phyloP scores from a whole-genome alignment of 2,797 vertebrate species.

The Argyrosomus regius region DNA sequence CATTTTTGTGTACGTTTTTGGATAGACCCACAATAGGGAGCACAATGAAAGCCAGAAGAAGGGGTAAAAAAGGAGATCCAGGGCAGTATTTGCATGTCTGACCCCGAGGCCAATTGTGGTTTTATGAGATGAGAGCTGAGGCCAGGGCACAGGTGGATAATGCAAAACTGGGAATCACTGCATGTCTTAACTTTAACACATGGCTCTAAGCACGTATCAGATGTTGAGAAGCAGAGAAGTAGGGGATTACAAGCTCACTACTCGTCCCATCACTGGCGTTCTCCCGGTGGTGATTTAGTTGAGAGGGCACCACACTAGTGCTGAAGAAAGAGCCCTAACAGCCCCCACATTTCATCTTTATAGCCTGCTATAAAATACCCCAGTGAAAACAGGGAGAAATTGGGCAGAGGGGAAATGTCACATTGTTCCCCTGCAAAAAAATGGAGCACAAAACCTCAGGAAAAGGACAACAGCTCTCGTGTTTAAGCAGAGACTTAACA shows the following conservation, averaged over 20 bases:
- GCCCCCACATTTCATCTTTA: slow-evolving; percentile 83
- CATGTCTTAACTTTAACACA: slow-evolving; percentile 46
- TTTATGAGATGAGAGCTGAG: slow-evolving; percentile 49
- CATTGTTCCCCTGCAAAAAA: slow-evolving; percentile 68
- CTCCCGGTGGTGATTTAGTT: slow-evolving; percentile 54
- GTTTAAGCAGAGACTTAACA: slow-evolving; percentile 50
- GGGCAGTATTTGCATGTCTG: slow-evolving; percentile 28
- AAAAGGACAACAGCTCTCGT: slow-evolving; percentile 69
- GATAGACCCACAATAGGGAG: slow-evolving; percentile 10
- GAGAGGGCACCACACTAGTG: slow-evolving; percentile 54
- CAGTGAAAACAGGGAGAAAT: slow-evolving; percentile 72
- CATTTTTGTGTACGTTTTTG: not conserved
- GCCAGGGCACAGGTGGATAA: slow-evolving; percentile 58
- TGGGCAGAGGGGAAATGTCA: slow-evolving; percentile 74
- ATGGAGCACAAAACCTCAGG: slow-evolving; percentile 53
- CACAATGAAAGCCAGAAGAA: slow-evolving; percentile 24
- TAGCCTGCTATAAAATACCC: slow-evolving; percentile 73
- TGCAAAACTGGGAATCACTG: slow-evolving; percentile 30
- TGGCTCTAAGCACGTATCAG: slow-evolving; percentile 32
- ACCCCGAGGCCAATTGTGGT: slow-evolving; percentile 44
- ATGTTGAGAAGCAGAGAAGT: slow-evolving; percentile 40
- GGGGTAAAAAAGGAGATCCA: slow-evolving; percentile 2
- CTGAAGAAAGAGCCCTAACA: slow-evolving; percentile 69
- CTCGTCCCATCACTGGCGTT: slow-evolving; percentile 46
- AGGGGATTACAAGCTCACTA: slow-evolving; percentile 50